A percentile compares a stretch with the other conserved stretches of the same genome.
phyloP scores from a whole-genome alignment of 2,797 vertebrate species.

The Danionella dracula region DNA sequence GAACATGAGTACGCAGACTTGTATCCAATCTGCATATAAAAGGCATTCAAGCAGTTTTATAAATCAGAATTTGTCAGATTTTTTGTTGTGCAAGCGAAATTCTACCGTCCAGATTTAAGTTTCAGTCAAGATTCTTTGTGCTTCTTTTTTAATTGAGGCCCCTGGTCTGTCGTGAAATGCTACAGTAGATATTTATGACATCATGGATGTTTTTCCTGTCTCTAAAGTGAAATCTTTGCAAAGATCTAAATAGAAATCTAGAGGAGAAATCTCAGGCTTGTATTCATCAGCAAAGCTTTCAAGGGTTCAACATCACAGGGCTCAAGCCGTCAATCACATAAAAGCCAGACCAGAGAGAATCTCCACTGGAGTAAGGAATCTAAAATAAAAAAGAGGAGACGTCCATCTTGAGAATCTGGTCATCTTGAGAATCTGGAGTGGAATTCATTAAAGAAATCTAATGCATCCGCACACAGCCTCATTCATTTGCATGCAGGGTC shows the following conservation, averaged over 20 bases:
- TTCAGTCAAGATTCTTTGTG: no score
- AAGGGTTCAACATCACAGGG: conserved; percentile 10
- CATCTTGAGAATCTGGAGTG: not conserved
- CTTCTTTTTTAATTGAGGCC: no score
- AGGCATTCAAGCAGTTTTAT: no score
- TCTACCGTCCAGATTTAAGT: no score
- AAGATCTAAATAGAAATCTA: not conserved
- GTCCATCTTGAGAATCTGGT: not conserved
- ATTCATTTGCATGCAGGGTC: not conserved
- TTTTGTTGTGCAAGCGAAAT: no score
- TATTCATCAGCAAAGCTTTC: conserved; percentile 14
- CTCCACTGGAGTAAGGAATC: not conserved
- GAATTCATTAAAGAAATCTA: not conserved
- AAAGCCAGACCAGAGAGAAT: conserved; percentile 21
- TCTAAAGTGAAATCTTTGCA: not conserved
- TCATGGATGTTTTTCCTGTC: not conserved
- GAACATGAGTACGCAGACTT: no score
- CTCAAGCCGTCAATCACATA: conserved; percentile 27
- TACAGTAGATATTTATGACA: no score
- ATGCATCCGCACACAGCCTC: not conserved
- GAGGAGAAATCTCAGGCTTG: not conserved
- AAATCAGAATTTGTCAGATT: no score
- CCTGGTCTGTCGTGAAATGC: no score
- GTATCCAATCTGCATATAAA: no score
- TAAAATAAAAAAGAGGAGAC: not conserved